These are phyloP conservation scores for Tetraodon nigroviridis DNA, from an alignment of 2,113 vertebrate species.

Conservation along the genomic window DNA sequence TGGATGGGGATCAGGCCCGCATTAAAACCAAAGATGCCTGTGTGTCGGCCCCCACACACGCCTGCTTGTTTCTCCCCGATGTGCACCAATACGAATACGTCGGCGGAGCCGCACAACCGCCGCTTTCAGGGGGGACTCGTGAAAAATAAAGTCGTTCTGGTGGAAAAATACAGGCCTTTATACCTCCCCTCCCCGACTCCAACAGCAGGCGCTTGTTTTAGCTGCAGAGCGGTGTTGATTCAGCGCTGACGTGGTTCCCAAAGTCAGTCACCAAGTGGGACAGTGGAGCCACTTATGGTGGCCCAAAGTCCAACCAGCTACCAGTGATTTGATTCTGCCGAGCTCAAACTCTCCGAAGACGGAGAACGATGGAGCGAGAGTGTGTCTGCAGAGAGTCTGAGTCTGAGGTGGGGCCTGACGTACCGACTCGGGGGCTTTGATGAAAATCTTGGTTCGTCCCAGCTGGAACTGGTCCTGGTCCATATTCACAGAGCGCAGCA, in stretches of 20 bases:
- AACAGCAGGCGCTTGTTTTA: slow-evolving; percentile 53
- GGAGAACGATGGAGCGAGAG: slow-evolving; percentile 7
- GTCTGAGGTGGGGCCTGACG: slow-evolving; percentile 45
- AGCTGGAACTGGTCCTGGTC: slow-evolving; percentile 96
- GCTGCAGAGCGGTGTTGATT: slow-evolving; percentile 62
- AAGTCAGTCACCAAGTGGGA: slow-evolving; percentile 34
- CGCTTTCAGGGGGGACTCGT: slow-evolving; percentile 65
- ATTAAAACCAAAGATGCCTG: slow-evolving; percentile 54
- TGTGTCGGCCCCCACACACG: slow-evolving; percentile 40
- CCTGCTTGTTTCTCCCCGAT: slow-evolving; percentile 32
- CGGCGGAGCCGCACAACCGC: slow-evolving; percentile 61
- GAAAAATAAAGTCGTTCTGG: slow-evolving; percentile 47
- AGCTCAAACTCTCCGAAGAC: no score
- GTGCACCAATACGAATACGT: slow-evolving; percentile 66
- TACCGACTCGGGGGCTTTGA: slow-evolving; percentile 97
- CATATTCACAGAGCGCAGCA: slow-evolving; percentile 92
- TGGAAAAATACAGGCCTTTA: slow-evolving; percentile 62
- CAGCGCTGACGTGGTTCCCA: slow-evolving; percentile 63
- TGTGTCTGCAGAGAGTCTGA: background rate
- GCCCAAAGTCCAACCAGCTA: no score
- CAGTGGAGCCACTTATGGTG: no score
- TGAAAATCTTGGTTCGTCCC: slow-evolving; percentile 88
- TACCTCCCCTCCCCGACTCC: slow-evolving; percentile 53
- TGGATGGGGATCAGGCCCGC: slow-evolving; percentile 61
- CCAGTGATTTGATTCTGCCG: no score